phyloP scores from a whole-genome alignment of 2,888 invertebrate genomes.

The Cybosia mesomella region DNA sequence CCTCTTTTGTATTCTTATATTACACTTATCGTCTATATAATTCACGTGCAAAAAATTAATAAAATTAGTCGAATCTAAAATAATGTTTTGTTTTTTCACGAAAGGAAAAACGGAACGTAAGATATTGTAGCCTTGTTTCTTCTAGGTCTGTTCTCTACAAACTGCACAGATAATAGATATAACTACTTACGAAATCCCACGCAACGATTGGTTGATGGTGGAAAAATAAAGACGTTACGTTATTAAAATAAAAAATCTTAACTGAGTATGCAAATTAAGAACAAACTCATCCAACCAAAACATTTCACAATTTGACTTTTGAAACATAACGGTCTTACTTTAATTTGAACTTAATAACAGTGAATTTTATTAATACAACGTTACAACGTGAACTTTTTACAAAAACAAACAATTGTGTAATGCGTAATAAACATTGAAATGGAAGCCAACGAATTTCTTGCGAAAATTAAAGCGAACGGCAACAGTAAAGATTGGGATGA shows the following conservation, averaged over 20 bases:
- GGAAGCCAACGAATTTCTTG: conserved; percentile 72
- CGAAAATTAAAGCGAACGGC: conserved; percentile 71
- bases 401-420: conserved; percentile 1
- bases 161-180: neutral
- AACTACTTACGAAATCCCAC: neutral
- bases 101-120: neutral
- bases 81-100: neutral
- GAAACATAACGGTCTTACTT: conserved; percentile 12
- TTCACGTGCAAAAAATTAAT: too few relatives aligned
- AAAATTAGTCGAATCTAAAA: too few relatives aligned
- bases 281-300: neutral
- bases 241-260: too few relatives aligned
- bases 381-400: neutral
- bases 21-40: too few relatives aligned
- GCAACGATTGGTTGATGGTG: neutral
- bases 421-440: conserved; percentile 44
- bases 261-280: too few relatives aligned
- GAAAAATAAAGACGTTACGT: too few relatives aligned
- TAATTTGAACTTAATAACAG: neutral
- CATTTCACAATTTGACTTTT: neutral
- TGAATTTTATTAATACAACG: neutral
- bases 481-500: conserved; percentile 61
- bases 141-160: neutral
- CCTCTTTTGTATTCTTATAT: too few relatives aligned
- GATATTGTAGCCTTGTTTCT: too few relatives aligned